Evolutionary conservation across 2,113 vertebrate genomes (phyloP).

Genomic region (Halcyon senegalensis): DNA sequence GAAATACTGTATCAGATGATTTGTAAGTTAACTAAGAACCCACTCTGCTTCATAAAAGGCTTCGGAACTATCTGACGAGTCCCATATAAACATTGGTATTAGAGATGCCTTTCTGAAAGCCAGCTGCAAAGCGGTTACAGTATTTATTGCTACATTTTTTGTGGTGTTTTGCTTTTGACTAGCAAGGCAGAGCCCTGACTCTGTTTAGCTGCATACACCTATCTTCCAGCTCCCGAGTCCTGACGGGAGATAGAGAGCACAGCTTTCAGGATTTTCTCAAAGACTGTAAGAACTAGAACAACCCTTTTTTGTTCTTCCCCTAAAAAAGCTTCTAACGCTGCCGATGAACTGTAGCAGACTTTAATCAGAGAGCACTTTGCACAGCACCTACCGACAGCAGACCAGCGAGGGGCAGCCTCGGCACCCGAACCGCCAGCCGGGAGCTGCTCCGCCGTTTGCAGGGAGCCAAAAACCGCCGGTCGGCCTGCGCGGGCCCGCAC

Average conservation of each 20-base stretch:
- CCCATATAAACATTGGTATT: neutral
- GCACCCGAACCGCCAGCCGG: neutral
- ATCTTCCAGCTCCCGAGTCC: neutral
- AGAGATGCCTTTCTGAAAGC: neutral
- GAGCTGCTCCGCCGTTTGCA: neutral
- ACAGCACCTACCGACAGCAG: fast-evolving
- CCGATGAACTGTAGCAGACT: neutral
- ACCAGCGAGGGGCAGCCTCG: neutral
- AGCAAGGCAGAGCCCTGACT: neutral
- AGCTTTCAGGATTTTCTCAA: neutral
- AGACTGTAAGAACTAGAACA: fast-evolving
- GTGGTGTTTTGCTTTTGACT: neutral
- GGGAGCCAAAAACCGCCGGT: fast-evolving
- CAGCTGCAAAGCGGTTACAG: neutral
- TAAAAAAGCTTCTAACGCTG: neutral
- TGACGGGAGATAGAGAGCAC: neutral
- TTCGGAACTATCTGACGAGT: neutral
- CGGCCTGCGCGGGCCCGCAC: too few species aligned
- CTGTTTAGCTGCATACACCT: neutral
- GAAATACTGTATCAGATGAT: neutral
- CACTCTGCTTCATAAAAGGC: neutral
- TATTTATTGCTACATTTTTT: neutral
- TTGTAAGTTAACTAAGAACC: neutral
- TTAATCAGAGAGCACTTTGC: neutral
- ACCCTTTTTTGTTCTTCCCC: fast-evolving